Base-by-base conservation (phyloP, 2,113 vertebrate species). In the Apodemus speciosus region DNA sequence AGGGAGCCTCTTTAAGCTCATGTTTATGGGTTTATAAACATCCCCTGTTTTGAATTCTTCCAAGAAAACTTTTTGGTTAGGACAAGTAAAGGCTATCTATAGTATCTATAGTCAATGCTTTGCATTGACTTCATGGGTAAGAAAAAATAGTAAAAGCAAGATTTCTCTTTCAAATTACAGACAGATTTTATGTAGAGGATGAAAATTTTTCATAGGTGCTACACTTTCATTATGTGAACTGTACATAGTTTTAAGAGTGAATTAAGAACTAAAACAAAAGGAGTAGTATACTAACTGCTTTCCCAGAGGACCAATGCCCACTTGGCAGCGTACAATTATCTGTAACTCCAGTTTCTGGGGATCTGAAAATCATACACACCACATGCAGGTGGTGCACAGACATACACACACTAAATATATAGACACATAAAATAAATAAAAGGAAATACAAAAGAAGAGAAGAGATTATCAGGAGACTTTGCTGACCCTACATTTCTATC, bases 201-300 rank as follows among this genome's bases (percentile, higher is more conserved):
- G 71, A 68, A 90, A 73, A 46, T 32, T 77, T 7, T 27, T 43
- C 56, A 4, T 49, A 72, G 85, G 49, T 62, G 46, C 51, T 86
- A 46, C 1, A 58, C 9, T 92, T n/a, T 90, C 76, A 35, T 76
- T 58, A 35, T 16, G 73, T 66, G 81, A 85, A 88, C 30, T 85
- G 27, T 94, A 89, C 85, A 95, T 85, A 72, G 88, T 6, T 83
- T 91, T 89, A 91, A 60, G 38, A 35, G 30, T 38, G 87, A 95
- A 87, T 73, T 27, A 96, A 79, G 73, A 72, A 72, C n/a, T 40
- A 88, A 80, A 18, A 40, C 13, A 38, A 76, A 49, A 49, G 14
- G 25, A 25, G 10, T 46, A 43, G 20, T 49, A 76, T 6, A 49
- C 21, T 72, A 66, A 35, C 32, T 68, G 30, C 6, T 16, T 32